A percentile compares a stretch with the other conserved stretches of the same genome.
Evolutionary conservation across 2,888 invertebrate genomes (phyloP).

Genomic region (Trimorus sp.): DNA sequence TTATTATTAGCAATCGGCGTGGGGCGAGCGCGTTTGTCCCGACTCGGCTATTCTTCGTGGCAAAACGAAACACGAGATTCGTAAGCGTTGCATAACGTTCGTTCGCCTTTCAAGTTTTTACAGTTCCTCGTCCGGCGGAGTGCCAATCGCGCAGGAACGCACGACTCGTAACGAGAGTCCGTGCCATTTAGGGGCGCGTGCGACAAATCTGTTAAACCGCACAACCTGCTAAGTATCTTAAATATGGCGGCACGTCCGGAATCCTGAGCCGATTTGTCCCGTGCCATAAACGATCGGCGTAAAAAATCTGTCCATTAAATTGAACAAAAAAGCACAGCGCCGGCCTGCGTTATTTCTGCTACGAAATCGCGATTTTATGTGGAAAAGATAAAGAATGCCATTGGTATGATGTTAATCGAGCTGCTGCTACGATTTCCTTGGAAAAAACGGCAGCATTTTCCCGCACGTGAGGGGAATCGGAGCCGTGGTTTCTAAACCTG

Average conservation of each 20-base stretch:
- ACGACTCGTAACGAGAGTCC: constrained; percentile 54
- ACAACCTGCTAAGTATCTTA: constrained; percentile 75
- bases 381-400: constrained; percentile 69
- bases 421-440: constrained; percentile 73
- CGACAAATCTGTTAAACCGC: constrained; percentile 76
- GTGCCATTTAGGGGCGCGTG: constrained; percentile 78
- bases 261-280: constrained; percentile 78
- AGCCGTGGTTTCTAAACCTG: constrained; percentile 65
- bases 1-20: not conserved
- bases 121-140: constrained; percentile 69
- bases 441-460: constrained; percentile 71
- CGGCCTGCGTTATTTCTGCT: constrained; percentile 24
- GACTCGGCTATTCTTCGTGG: constrained; percentile 31
- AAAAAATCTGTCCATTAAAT: constrained; percentile 67
- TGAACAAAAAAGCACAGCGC: constrained; percentile 33
- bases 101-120: constrained; percentile 72
- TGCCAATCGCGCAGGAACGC: constrained; percentile 64
- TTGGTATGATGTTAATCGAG: constrained; percentile 71
- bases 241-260: constrained; percentile 79
- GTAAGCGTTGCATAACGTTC: constrained; percentile 61
- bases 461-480: constrained; percentile 74
- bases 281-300: constrained; percentile 72
- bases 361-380: constrained; percentile 48
- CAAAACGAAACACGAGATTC: constrained; percentile 54
- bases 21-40: not conserved